Percentiles rank a stretch among this genome's conserved stretches.
These are phyloP conservation scores for Mallateleia sp. DNA, from an alignment of 2,888 invertebrate species.

Conservation along the genomic window DNA sequence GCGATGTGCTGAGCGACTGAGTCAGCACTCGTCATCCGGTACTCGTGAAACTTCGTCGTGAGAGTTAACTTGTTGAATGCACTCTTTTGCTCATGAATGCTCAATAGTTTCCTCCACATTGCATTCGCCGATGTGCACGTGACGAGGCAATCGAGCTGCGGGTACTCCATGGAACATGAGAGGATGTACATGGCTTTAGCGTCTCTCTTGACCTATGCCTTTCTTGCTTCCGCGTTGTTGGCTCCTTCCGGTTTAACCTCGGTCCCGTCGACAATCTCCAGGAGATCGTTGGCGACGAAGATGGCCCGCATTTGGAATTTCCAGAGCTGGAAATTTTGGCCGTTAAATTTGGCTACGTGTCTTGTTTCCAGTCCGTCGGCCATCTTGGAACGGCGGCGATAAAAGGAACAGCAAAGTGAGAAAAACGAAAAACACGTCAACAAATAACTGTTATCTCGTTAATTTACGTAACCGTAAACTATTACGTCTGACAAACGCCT, in stretches of 20 bases:
- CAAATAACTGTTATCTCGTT: neutral
- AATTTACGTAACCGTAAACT: neutral
- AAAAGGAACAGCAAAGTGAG: no score
- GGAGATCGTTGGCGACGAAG: conserved; percentile 58
- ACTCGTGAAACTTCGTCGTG: conserved; percentile 44
- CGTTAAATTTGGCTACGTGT: conserved; percentile 58
- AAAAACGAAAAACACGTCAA: no score
- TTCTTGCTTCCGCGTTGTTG: conserved; percentile 20
- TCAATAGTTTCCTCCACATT: neutral
- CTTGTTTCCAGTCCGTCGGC: conserved; percentile 19
- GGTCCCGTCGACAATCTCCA: conserved; percentile 60
- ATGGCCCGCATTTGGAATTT: conserved; percentile 68
- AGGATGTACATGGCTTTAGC: conserved; percentile 5
- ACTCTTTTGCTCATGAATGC: conserved; percentile 80
- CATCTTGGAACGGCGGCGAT: conserved; percentile 23
- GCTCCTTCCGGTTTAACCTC: conserved; percentile 5
- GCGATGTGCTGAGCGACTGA: conserved; percentile 13
- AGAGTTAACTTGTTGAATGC: conserved; percentile 72
- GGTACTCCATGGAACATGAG: conserved; percentile 2
- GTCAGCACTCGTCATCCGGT: conserved; percentile 23
- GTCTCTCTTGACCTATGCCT: conserved; percentile 64
- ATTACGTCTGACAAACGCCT: neutral
- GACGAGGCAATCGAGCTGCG: neutral
- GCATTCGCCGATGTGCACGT: neutral
- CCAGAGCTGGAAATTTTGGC: conserved; percentile 66